These are phyloP conservation scores for Silurus aristotelis DNA, from an alignment of 2,797 vertebrate species.

Conservation along the genomic window DNA sequence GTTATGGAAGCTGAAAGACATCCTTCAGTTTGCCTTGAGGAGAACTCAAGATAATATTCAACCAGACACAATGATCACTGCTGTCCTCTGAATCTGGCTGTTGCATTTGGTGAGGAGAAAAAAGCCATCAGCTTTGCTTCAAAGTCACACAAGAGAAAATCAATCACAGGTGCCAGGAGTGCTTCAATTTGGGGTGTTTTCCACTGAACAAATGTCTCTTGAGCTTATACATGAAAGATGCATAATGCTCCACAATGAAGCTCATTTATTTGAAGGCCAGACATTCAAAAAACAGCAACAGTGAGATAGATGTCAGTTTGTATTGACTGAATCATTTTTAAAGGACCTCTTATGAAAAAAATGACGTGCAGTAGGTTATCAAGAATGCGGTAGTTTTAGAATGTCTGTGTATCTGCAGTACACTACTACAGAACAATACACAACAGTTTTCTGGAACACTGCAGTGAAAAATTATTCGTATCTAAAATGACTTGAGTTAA, in stretches of 20 bases:
- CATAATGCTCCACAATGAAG: constrained; percentile 55
- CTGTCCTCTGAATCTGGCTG: constrained; percentile 36
- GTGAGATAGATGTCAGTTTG: constrained; percentile 52
- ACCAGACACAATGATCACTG: constrained; percentile 41
- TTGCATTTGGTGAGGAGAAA: constrained; percentile 48
- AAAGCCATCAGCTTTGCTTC: constrained; percentile 61
- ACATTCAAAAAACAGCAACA: constrained; percentile 48
- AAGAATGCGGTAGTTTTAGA: constrained; percentile 18
- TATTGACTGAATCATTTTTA: constrained; percentile 50
- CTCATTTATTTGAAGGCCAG: constrained; percentile 61
- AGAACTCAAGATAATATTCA: constrained; percentile 37
- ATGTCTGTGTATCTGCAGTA: background rate
- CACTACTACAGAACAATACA: background rate
- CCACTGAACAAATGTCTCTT: constrained; percentile 54
- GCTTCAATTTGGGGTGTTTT: constrained; percentile 53
- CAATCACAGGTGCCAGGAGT: constrained; percentile 59
- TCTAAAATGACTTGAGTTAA: background rate
- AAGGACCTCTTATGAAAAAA: constrained; percentile 21
- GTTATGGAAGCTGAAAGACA: constrained; percentile 38
- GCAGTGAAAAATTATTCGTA: background rate
- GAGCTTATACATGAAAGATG: constrained; percentile 58
- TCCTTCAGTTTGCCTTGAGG: constrained; percentile 37
- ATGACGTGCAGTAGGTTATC: constrained; percentile 29
- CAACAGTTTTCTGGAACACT: background rate
- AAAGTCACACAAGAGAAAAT: constrained; percentile 58